Percentiles rank a stretch among this genome's conserved stretches.
These are phyloP conservation scores for Syrmaticus mikado DNA, from an alignment of 2,113 vertebrate species.

Conservation along the genomic window DNA sequence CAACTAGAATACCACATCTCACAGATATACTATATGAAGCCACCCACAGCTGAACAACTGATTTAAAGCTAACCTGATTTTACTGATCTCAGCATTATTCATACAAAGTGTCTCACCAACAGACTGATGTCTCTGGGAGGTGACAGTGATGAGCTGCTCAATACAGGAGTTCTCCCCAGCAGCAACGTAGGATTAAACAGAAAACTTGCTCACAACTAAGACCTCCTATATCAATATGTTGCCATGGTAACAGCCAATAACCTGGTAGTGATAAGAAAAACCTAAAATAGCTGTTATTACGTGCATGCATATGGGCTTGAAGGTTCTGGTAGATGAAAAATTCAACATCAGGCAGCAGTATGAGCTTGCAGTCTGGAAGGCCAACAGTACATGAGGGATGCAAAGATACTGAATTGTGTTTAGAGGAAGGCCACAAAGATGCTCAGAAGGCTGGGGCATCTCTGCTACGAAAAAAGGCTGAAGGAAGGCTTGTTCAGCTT, in stretches of 20 bases:
- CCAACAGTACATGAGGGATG: neutral
- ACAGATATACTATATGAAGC: neutral
- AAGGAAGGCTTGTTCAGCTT: neutral
- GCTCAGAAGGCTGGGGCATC: neutral
- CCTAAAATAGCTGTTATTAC: neutral
- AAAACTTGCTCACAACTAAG: neutral
- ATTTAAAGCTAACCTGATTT: fast-evolving
- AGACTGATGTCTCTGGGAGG: neutral
- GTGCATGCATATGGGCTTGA: fast-evolving
- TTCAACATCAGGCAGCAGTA: too few relatives aligned
- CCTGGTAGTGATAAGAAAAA: neutral
- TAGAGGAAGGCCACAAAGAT: neutral
- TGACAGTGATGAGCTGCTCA: neutral
- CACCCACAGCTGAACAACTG: neutral
- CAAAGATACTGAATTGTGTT: neutral
- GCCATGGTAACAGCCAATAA: neutral
- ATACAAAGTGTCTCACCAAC: neutral
- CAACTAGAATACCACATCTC: neutral
- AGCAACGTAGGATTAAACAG: neutral
- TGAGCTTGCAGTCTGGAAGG: too few relatives aligned
- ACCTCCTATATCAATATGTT: fast-evolving
- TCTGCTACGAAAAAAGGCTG: neutral
- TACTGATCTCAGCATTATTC: neutral
- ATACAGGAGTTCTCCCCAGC: neutral
- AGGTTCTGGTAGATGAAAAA: neutral